Evolutionary conservation across 2,113 vertebrate genomes (phyloP).

Genomic region (Podarcis cretensis): DNA sequence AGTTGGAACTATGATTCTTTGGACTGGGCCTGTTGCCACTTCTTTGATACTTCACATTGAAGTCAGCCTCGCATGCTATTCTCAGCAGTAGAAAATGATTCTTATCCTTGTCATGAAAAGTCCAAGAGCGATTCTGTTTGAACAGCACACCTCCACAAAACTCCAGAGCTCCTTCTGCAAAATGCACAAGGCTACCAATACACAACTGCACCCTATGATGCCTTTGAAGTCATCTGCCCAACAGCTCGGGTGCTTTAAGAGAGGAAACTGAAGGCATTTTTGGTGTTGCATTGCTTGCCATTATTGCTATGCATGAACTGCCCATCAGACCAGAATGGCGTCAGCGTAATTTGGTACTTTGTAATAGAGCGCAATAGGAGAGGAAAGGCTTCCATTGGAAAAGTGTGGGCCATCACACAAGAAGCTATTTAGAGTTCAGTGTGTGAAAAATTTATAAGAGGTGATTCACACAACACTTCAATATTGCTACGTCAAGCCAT

Average conservation of each 20-base stretch:
- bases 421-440: slow-evolving; percentile 36
- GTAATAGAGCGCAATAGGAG: not conserved
- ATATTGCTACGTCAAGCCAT: not conserved
- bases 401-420: not conserved
- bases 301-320: not conserved
- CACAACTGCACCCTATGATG: not conserved
- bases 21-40: not conserved
- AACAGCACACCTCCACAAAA: not conserved
- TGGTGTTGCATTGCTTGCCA: not conserved
- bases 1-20: not conserved
- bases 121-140: not conserved
- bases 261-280: not conserved
- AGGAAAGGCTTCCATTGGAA: slow-evolving; percentile 35
- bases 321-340: not conserved
- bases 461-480: slow-evolving; percentile 16
- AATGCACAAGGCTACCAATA: accelerated
- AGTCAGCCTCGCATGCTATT: accelerated
- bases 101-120: not conserved
- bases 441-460: not conserved
- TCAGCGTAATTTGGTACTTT: not conserved
- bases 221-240: not conserved
- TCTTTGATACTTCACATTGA: not conserved
- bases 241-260: not conserved
- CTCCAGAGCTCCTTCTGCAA: accelerated
- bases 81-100: not conserved